Conservation (phyloP, 2,797 vertebrate species). For the Valencia hispanica region DNA sequence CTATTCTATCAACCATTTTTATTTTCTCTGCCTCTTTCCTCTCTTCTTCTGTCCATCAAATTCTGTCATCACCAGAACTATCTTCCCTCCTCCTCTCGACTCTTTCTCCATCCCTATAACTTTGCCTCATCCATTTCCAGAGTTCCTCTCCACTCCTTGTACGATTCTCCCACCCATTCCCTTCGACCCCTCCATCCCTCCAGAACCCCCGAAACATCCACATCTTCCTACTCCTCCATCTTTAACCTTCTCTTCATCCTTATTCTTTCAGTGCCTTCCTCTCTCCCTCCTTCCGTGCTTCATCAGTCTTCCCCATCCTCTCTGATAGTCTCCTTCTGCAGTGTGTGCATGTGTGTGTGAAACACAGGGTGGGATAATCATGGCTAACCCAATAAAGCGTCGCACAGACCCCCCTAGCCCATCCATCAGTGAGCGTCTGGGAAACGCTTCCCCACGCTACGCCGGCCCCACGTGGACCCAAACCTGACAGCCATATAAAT, state of each 20-base stretch:
- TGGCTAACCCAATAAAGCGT: constrained; percentile 99
- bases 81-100: constrained; percentile 48
- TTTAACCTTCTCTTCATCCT: constrained; percentile 41
- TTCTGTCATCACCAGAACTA: constrained; percentile 68
- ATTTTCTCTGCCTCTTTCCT: constrained; percentile 65
- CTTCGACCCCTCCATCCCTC: constrained; percentile 50
- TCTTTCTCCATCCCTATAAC: constrained; percentile 63
- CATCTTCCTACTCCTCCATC: constrained; percentile 51
- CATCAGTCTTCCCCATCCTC: constrained; percentile 67
- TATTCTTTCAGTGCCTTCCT: constrained; percentile 43
- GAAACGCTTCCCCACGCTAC: constrained; percentile 90
- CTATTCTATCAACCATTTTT: constrained; percentile 70
- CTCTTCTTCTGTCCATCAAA: constrained; percentile 67
- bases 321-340: constrained; percentile 67
- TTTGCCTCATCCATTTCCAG: constrained; percentile 75
- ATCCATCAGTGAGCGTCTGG: constrained; percentile 98
- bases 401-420: constrained; percentile 82
- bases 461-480: constrained; percentile 81
- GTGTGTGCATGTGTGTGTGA: constrained; percentile 21
- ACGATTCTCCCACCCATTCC: constrained; percentile 65
- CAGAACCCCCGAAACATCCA: constrained; percentile 54
- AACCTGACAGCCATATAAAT: constrained; percentile 99
- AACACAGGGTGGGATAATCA: constrained; percentile 94
- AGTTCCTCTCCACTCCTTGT: constrained; percentile 65
- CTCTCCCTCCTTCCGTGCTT: constrained; percentile 48